Conservation (phyloP, 1,140 invertebrate species). For the Coenobita brevimanus region DNA sequence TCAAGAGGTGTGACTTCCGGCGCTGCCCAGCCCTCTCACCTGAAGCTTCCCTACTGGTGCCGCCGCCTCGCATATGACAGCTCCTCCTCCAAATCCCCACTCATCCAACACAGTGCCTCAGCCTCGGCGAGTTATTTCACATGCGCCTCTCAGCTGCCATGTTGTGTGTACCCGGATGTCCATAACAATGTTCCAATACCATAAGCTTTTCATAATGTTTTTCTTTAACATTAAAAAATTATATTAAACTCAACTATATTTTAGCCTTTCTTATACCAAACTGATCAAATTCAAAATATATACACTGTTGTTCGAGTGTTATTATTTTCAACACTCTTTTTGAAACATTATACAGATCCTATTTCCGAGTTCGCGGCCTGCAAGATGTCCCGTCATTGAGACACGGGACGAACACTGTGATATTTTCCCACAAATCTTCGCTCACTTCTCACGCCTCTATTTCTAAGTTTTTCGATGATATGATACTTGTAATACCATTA, state of each 20-base stretch:
- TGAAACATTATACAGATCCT: neutral
- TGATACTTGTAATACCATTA: neutral
- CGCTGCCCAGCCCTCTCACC: neutral
- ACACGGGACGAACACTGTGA: conserved; percentile 27
- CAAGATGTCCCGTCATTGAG: conserved; percentile 25
- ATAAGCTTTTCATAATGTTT: neutral
- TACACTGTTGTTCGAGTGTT: too few relatives aligned
- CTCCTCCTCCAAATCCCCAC: conserved; percentile 4
- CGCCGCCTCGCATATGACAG: conserved; percentile 26
- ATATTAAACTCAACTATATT: neutral
- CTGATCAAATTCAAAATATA: neutral
- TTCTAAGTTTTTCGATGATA: neutral
- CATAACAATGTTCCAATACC: conserved; percentile 60
- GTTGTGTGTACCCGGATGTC: conserved; percentile 58
- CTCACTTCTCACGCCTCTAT: conserved; percentile 48
- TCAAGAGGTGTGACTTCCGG: neutral
- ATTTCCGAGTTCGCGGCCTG: conserved; percentile 5
- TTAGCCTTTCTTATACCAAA: neutral
- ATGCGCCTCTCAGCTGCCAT: conserved; percentile 52
- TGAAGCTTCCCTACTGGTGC: conserved; percentile 1
- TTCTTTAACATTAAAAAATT: too few relatives aligned
- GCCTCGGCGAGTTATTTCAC: conserved; percentile 34
- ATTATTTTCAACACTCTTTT: neutral
- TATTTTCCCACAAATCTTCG: conserved; percentile 4
- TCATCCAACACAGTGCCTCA: conserved; percentile 11